Evolutionary conservation across 1,140 invertebrate genomes (phyloP), one percentile per base, ranked within the genome.

Genomic region (Homalodisca vitripennis): DNA sequence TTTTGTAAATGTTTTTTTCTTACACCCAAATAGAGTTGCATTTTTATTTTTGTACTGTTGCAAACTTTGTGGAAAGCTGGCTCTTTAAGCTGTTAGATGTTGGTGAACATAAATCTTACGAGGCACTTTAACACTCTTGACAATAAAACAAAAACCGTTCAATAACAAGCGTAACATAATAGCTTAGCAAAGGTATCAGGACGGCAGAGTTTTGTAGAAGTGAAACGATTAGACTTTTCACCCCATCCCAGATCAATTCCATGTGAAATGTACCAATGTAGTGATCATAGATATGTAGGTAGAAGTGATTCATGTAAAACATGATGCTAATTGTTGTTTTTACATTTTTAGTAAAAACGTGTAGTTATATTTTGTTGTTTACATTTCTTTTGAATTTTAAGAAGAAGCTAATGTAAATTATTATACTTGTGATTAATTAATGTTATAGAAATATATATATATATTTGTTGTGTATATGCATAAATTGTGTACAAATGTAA

Each of bases 391-490:
- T 26, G 29, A 60, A 26, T 60, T 60, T 60, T 60, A 41, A 41
- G 17, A n/a, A n/a, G n/a, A n/a, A n/a, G n/a, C n/a, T 27, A 6
- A n/a, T 24, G 48, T 14, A 22, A 6, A 60, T 60, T 60, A 24
- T 60, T 22, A 60, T 22, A 22, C 24, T 60, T 22, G 55, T 60
- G 55, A 60, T 60, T 60, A 60, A 22, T 60, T 60, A 27, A 60
- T 60, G 55, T 60, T 60, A 60, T 60, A 60, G 55, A 27, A 27
- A 60, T 60, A 60, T 60, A 60, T 10, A 41, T 41, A 41, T 60
- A 60, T 60, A 60, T 60, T 60, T 60, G 55, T 60, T 60, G 55
- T 60, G 55, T 27, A 60, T 60, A 60, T 60, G 55, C 55, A 26
- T 60, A 60, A 26, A 60, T 22, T 60, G 48, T 60, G 55, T 60